Conservation (phyloP, 2,888 invertebrate genomes). For the Tinea pellionella region DNA sequence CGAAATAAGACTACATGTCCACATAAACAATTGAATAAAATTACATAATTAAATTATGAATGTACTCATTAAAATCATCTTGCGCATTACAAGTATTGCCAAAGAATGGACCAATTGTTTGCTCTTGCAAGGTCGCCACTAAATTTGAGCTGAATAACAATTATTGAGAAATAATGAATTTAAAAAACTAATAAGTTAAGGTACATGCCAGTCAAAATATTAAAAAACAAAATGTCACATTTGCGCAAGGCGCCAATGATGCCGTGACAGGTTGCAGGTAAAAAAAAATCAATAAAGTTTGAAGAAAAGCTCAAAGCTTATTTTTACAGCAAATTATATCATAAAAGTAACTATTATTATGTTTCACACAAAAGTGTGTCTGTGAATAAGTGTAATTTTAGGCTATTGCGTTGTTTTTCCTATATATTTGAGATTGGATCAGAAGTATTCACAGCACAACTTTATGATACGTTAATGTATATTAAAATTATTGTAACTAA, state of each 20-base stretch:
- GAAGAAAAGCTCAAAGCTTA: no score
- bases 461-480: no score
- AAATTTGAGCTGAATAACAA: background rate
- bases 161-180: background rate
- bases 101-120: background rate
- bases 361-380: no score
- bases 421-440: no score
- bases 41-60: background rate
- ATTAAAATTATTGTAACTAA: no score
- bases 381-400: no score
- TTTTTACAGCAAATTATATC: no score
- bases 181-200: background rate
- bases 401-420: no score
- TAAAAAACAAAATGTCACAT: background rate
- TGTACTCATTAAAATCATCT: background rate
- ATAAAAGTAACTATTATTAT: no score
- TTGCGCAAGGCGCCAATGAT: background rate
- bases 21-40: background rate
- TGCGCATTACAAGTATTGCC: background rate
- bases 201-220: background rate
- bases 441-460: no score
- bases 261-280: background rate
- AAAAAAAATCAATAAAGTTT: no score
- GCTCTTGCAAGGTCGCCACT: background rate
- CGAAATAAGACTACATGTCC: background rate